Evolutionary conservation across 2,113 vertebrate genomes (phyloP), one percentile per base, ranked within the genome.

Genomic region (Seriola quinqueradiata): DNA sequence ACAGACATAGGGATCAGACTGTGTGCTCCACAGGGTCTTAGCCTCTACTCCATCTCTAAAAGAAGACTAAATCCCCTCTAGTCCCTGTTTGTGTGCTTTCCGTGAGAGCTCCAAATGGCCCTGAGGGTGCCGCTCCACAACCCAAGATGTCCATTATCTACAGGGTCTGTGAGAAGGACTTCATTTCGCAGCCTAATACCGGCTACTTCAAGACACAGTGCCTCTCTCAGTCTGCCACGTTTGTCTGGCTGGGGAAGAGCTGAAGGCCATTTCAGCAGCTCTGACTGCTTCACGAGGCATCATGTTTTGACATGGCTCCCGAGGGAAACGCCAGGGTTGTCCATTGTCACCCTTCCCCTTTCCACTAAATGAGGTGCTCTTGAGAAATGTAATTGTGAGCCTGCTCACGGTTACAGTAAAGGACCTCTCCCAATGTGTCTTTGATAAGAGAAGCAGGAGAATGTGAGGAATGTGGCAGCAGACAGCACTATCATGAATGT

Each of bases 131-230:
- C n/a, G 66, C 86, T 87, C 87, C 86, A 90, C 77, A 88, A 81
- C 82, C 87, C 90, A 57, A 84, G 70, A 85, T 86, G 87, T 93
- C 92, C 83, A 93, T 94, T 94, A 93, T 92, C 84, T 87, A 61
- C 86, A 87, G 69, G 44, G 81, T 64, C 79, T 90, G 83, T 82
- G 89, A 84, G 82, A 67, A 64, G 72, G 38, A 88, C 85, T 92
- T 92, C 82, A 86, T 92, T 92, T 91, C 69, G 75, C 70, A 88
- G 81, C 87, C 77, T 83, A 90, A 92, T 87, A 90, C 81, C 70
- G 40, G 87, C 68, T 76, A 83, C 86, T 89, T 75, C 48, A 81
- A 83, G 69, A 91, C 69, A 73, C 79, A 77, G 59, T 57, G 59
- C 42, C 77, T 79, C 60, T 73, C 85, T 76, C 80, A 61, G 75